A percentile compares a stretch with the other conserved stretches of the same genome.
phyloP scores from a whole-genome alignment of 2,888 invertebrate species.

The Alloplasta piceator region DNA sequence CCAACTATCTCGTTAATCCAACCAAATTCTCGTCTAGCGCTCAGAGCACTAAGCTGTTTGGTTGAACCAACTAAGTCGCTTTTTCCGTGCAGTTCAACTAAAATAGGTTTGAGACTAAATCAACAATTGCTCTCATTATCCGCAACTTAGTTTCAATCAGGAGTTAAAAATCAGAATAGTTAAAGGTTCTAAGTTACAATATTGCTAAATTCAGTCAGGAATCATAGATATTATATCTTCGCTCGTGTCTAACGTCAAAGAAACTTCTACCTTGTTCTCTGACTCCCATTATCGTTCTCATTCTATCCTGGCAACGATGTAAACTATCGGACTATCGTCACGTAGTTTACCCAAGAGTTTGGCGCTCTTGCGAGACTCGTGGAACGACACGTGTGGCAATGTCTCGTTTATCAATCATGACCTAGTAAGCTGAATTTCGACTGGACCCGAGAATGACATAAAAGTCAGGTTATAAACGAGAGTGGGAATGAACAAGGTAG shows the following conservation, averaged over 20 bases:
- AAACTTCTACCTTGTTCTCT: neutral
- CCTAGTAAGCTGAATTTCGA: conserved; percentile 34
- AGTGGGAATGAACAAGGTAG: conserved; percentile 14
- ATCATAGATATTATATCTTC: neutral
- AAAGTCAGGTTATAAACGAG: conserved; percentile 1
- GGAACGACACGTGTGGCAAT: conserved; percentile 35
- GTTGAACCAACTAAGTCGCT: too few relatives aligned
- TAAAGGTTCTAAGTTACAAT: too few relatives aligned
- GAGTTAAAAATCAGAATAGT: neutral
- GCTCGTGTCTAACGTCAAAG: too few relatives aligned
- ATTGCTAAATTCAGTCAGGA: neutral
- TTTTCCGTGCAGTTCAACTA: too few relatives aligned
- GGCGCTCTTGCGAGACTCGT: conserved; percentile 13
- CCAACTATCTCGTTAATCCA: too few relatives aligned
- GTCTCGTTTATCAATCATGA: conserved; percentile 41
- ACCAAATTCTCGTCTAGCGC: too few relatives aligned
- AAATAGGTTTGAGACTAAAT: too few relatives aligned
- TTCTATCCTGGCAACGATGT: neutral
- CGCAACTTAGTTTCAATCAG: too few relatives aligned
- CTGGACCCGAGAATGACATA: conserved; percentile 21
- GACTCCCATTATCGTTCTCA: conserved; percentile 13
- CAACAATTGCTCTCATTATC: too few relatives aligned
- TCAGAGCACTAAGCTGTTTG: too few relatives aligned
- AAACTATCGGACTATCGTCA: conserved; percentile 20
- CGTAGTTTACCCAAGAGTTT: conserved; percentile 25